Base-by-base conservation (phyloP, 2,888 invertebrate species). In the Minunthozetes semirufus region DNA sequence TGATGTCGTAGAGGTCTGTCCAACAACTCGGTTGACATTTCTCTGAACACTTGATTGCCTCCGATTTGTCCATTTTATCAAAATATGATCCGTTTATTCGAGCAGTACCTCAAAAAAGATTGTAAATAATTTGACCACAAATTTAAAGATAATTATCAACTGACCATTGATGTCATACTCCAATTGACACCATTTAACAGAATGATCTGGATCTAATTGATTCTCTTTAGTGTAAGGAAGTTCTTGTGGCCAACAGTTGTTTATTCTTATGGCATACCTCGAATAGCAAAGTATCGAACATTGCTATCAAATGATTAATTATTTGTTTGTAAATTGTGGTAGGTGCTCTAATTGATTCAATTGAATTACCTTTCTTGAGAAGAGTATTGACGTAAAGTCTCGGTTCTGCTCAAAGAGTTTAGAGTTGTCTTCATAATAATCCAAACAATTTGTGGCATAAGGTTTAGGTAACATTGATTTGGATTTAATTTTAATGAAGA, bases 181-280 rank as follows among this genome's bases (percentile, higher is more conserved):
- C 63, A n/a, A 38, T 42, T 9, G 4, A 46, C 71, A 71, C 71
- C 71, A 71, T 3, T 4, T 6, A 1, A 71, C 2, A 1, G 42
- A n/a, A 2, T 25, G 3, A 15, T 71, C 8, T 4, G 15, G 1
- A 46, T 71, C 50, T 15, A 71, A 33, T 42, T 6, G 3, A 46
- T 38, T 71, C n/a, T 71, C n/a, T 8, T 11, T 4, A 22, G 15
- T 25, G 27, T 71, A 71, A 1, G 71, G 15, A 6, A 71, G 27
- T n/a, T 71, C 71, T 50, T 22, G 46, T 71, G 71, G 71, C 71
- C 71, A 71, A 38, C 46, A 42, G 1, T 42, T 63, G 11, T 33
- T 9, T 33, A 5, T 29, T 4, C 17, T 17, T 11, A 25, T 25
- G 6, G 27, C 6, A 25, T 25, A 25, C 2, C 8, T 25, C 2